phyloP scores from a whole-genome alignment of 2,888 invertebrate species.

The Phalera bucephala region DNA sequence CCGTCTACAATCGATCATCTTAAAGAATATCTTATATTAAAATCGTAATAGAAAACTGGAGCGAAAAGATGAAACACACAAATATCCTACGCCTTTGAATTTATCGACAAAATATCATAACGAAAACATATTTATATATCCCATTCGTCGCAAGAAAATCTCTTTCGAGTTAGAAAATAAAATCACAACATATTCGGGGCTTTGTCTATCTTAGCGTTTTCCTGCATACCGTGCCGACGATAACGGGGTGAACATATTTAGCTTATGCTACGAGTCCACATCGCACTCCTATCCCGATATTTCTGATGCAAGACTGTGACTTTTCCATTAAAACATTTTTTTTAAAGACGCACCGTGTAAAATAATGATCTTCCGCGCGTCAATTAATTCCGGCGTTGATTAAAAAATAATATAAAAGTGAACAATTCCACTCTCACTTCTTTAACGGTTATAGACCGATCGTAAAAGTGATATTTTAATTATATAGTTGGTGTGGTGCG shows the following conservation, averaged over 20 bases:
- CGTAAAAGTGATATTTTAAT: no score
- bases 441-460: no score
- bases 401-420: no score
- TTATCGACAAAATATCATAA: slow-evolving; percentile 17
- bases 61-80: slow-evolving; percentile 9
- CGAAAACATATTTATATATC: slow-evolving; percentile 19
- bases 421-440: no score
- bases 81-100: slow-evolving; percentile 9
- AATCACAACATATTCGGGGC: slow-evolving; percentile 26
- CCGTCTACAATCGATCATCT: no score
- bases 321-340: no score
- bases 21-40: neutral
- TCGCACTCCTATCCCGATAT: no score
- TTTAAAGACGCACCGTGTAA: no score
- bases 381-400: no score
- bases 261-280: slow-evolving; percentile 5
- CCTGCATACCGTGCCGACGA: slow-evolving; percentile 24
- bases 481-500: no score
- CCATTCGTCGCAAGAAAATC: slow-evolving; percentile 10
- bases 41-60: slow-evolving; percentile 1
- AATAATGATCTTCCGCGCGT: no score
- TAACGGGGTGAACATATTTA: slow-evolving; percentile 15
- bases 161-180: slow-evolving; percentile 21
- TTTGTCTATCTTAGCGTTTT: slow-evolving; percentile 32
- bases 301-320: no score